Evolutionary conservation across 2,888 invertebrate genomes (phyloP).

Genomic region (Trisateles emortualis): DNA sequence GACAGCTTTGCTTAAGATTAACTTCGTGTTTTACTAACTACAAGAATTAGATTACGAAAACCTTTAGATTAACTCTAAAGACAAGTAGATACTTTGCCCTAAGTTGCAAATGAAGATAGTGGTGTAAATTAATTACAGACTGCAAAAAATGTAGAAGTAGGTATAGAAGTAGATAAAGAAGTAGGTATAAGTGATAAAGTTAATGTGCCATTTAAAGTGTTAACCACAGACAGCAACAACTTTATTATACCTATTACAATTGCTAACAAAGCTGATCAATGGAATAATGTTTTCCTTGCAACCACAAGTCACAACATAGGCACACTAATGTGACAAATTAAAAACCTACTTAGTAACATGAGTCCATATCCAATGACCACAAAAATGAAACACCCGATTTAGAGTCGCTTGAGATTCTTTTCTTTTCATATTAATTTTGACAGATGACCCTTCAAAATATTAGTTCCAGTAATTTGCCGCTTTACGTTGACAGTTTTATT

Average conservation of each 20-base stretch:
- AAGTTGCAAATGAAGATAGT: background rate
- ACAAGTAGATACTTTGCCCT: background rate
- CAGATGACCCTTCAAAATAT: too few relatives aligned
- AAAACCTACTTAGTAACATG: background rate
- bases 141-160: background rate
- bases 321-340: background rate
- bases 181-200: background rate
- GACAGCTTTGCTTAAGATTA: background rate
- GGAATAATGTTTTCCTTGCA: constrained; percentile 11
- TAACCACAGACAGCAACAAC: constrained; percentile 33
- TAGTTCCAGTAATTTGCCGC: too few relatives aligned
- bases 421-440: background rate
- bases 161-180: too few relatives aligned
- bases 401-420: too few relatives aligned
- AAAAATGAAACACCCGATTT: too few relatives aligned
- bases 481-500: too few relatives aligned
- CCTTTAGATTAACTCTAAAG: background rate
- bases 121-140: background rate
- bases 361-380: too few relatives aligned
- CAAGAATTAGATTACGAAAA: background rate
- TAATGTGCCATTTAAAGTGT: constrained; percentile 23
- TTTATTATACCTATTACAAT: constrained; percentile 24
- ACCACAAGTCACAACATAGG: constrained; percentile 18
- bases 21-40: background rate
- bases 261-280: constrained; percentile 24